Evolutionary conservation across 2,113 vertebrate genomes (phyloP).

Genomic region (Rissa tridactyla): DNA sequence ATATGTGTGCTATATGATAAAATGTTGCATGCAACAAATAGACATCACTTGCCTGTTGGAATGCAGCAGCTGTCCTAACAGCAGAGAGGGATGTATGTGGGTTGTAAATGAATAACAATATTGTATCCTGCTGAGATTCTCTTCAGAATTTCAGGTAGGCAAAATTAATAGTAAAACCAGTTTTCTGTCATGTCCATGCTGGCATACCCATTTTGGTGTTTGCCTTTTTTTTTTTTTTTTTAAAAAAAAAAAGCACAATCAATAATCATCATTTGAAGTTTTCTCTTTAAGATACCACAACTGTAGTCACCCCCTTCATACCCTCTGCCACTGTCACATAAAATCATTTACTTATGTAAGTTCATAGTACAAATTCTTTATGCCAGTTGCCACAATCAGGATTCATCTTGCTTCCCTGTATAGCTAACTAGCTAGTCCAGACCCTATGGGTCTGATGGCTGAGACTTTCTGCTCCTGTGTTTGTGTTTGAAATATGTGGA

Average conservation of each 20-base stretch:
- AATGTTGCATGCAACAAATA: neutral
- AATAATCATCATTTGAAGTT: neutral
- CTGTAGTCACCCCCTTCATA: neutral
- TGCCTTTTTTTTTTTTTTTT: neutral
- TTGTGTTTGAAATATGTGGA: neutral
- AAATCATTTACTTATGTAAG: neutral
- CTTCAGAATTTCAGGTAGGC: neutral
- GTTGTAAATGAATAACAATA: neutral
- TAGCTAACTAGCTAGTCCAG: neutral
- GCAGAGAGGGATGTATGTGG: neutral
- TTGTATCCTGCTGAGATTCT: neutral
- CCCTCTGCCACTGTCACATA: neutral
- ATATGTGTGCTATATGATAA: neutral
- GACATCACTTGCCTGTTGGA: neutral
- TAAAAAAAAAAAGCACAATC: no score
- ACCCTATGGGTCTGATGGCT: neutral
- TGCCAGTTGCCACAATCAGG: neutral
- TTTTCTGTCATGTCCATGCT: neutral
- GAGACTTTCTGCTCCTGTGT: neutral
- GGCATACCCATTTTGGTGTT: neutral
- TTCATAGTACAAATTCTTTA: neutral
- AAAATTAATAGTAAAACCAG: neutral
- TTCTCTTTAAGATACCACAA: neutral
- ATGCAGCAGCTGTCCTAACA: neutral
- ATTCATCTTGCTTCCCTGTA: neutral